Evolutionary conservation across 2,113 vertebrate genomes (phyloP).

Genomic region (Thunnus thynnus): DNA sequence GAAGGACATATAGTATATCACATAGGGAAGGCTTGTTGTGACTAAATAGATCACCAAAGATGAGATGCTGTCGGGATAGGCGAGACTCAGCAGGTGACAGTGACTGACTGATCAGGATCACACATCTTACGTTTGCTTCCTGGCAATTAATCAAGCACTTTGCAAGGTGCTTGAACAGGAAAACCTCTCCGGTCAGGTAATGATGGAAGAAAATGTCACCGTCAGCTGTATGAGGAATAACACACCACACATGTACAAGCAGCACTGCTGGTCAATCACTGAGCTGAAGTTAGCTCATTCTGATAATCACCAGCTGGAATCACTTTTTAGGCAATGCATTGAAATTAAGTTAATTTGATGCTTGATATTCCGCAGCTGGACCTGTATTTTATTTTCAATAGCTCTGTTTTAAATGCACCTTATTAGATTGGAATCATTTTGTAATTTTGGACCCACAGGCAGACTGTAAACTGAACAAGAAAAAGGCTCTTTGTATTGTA

Average conservation of each 20-base stretch:
- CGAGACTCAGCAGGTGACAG: not conserved
- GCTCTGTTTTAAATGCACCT: not conserved
- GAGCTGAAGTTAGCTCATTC: not conserved
- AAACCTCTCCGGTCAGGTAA: not conserved
- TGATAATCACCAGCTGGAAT: constrained; percentile 35
- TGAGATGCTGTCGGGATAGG: not conserved
- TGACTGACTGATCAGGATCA: too few relatives aligned
- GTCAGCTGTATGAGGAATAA: constrained; percentile 10
- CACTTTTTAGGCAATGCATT: constrained; percentile 21
- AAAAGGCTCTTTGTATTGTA: not conserved
- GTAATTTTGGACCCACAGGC: too few relatives aligned
- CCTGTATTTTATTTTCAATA: constrained; percentile 14
- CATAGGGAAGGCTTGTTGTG: too few relatives aligned
- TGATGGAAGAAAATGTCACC: not conserved
- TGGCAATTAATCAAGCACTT: too few relatives aligned
- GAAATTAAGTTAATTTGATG: constrained; percentile 31
- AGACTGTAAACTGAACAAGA: not conserved
- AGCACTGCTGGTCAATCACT: not conserved
- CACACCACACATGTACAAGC: not conserved
- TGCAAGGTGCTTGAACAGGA: not conserved
- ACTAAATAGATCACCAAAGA: not conserved
- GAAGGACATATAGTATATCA: too few relatives aligned
- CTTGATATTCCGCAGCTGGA: constrained; percentile 21
- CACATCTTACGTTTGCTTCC: not conserved
- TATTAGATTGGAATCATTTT: too few relatives aligned